These are phyloP conservation scores for Bombus soroeensis DNA, from an alignment of 1,140 invertebrate genomes.

Conservation along the genomic window DNA sequence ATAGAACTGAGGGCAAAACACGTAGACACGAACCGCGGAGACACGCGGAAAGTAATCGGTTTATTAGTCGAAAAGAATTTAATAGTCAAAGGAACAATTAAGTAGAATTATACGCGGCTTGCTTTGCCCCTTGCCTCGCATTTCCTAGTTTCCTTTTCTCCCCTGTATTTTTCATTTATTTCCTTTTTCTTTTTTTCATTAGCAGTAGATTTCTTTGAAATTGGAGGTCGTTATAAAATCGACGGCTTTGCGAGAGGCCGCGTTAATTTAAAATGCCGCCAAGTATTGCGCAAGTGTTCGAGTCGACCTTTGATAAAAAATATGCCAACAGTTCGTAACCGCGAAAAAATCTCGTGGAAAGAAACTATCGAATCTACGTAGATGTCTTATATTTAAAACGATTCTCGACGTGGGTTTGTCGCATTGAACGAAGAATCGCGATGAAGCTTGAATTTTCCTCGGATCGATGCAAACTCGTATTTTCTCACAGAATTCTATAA, in stretches of 20 bases:
- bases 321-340: constrained; percentile 37
- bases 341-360: constrained; percentile 11
- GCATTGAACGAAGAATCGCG: background rate
- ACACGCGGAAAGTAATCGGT: background rate
- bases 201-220: constrained; percentile 29
- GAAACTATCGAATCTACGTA: background rate
- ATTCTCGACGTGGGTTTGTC: background rate
- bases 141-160: background rate
- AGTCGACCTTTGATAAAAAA: constrained; percentile 34
- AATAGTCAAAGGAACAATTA: constrained; percentile 30
- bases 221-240: constrained; percentile 40
- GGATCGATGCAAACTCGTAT: background rate
- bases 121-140: background rate
- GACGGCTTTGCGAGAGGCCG: constrained; percentile 11
- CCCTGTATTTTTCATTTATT: too few relatives aligned
- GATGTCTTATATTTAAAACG: background rate
- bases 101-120: background rate
- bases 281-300: constrained; percentile 12
- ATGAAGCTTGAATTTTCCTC: background rate
- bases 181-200: background rate
- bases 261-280: constrained; percentile 42
- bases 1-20: background rate
- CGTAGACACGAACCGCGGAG: too few relatives aligned
- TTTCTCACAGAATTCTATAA: background rate
- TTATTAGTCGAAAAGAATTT: constrained; percentile 6